Base-by-base conservation (phyloP, 2,113 vertebrate species). In the Nothobranchius furzeri region DNA sequence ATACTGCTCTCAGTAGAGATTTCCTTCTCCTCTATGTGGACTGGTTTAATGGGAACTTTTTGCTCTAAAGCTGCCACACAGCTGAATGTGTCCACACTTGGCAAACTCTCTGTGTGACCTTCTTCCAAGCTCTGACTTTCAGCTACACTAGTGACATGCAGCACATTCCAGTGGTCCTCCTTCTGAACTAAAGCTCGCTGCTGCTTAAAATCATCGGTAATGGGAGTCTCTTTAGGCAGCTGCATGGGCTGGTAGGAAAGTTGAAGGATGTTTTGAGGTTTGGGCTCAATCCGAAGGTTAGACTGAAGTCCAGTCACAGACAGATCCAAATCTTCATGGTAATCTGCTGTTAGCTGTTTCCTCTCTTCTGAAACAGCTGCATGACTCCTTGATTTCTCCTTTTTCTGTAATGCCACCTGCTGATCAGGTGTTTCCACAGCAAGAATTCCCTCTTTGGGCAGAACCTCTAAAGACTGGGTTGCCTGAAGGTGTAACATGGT, bases 371-470 rank as follows among this genome's bases (percentile, higher is more conserved):
- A 78, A 2, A 80, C 88, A 14, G 88, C 84, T 12, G 70, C 84
- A 17, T 93, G 89, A 46, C 78, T 61, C 2, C 93, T 85, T 2
- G 89, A 68, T 62, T 90, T 94, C 82, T 96, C 94, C 35, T 84
- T 77, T 80, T 85, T 93, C 75, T 91, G 92, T 0, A 37, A 40
- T n/a, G 93, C 94, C 52, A 70, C 54, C 61, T 93, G 86, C 70
- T 90, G 74, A 2, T 64, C 69, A 12, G 91, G 88, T 74, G 93
- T 93, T 65, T 90, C 89, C 57, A 79, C 69, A 12, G 63, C 13
- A 35, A 94, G 76, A 14, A 88, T 15, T 0, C 91, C 91, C 76
- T 97, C 95, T 85, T 94, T 95, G 20, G 90, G 67, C n/a, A 95
- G 78, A 0, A 84, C 54, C 2, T 89, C 72, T 24, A 91, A 88